phyloP scores from a whole-genome alignment of 2,113 vertebrate genomes.

The Phalacrocorax aristotelis region DNA sequence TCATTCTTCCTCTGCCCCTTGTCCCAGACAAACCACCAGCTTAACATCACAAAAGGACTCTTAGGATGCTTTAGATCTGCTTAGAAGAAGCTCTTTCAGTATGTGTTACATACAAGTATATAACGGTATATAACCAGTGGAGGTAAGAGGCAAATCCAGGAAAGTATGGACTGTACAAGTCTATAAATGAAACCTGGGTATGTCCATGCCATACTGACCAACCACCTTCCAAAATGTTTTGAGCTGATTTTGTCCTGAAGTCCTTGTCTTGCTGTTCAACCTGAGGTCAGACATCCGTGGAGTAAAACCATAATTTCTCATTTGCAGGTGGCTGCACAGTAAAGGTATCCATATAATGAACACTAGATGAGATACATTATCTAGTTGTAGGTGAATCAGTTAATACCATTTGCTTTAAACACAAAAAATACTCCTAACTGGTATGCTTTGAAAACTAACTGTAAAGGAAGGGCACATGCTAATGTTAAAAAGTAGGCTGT shows the following conservation, averaged over 20 bases:
- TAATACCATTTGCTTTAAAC: not conserved
- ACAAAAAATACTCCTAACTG: not conserved
- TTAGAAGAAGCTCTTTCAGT: not conserved
- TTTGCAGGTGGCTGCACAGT: not conserved
- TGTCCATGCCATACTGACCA: not conserved
- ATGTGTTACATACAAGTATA: not conserved
- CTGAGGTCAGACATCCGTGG: not conserved
- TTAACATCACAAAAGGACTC: not conserved
- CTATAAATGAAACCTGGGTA: not conserved
- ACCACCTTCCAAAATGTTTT: not conserved
- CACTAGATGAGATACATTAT: not conserved
- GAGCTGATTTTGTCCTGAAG: not conserved
- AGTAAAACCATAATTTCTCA: not conserved
- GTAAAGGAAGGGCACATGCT: not conserved
- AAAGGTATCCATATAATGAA: not conserved
- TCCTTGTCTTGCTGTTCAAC: not conserved
- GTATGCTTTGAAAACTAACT: not conserved
- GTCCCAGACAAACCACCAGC: not conserved
- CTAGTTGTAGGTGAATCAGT: not conserved
- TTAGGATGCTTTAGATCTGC: not conserved
- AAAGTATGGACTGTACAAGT: not conserved
- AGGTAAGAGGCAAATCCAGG: not conserved
- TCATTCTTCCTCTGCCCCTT: not conserved
- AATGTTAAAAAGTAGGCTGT: not conserved
- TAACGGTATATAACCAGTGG: not conserved